A percentile compares a stretch with the other conserved stretches of the same genome.
phyloP scores from a whole-genome alignment of 2,113 vertebrate species.

The Baryphthengus martii region DNA sequence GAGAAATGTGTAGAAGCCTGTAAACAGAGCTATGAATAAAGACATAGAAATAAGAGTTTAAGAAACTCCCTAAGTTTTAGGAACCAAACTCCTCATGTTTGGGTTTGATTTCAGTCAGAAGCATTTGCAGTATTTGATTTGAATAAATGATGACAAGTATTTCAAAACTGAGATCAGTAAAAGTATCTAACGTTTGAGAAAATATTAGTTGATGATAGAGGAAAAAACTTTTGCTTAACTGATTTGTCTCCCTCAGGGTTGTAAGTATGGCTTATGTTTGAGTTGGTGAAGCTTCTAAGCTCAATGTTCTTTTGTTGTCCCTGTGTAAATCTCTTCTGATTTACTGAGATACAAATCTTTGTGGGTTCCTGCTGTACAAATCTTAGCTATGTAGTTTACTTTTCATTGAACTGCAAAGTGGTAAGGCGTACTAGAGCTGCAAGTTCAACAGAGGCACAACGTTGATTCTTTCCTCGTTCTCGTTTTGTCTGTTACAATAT shows the following conservation, averaged over 20 bases:
- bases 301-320: not conserved
- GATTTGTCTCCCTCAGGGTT: not conserved
- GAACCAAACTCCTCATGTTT: not conserved
- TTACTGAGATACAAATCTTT: not conserved
- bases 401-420: not conserved
- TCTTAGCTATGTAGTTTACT: not conserved
- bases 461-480: not conserved
- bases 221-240: not conserved
- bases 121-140: not conserved
- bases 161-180: not conserved
- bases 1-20: not conserved
- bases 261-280: not conserved
- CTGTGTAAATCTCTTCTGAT: not conserved
- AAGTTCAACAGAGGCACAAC: not conserved
- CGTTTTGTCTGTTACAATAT: not conserved
- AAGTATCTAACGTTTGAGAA: not conserved
- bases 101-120: not conserved
- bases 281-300: not conserved
- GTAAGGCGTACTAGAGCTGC: not conserved
- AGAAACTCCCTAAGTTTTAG: not conserved
- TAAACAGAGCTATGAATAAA: not conserved
- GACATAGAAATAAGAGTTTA: not conserved
- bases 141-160: not conserved
- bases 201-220: not conserved
- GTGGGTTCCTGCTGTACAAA: not conserved